A percentile compares a stretch with the other conserved stretches of the same genome.
Conservation (phyloP, 2,888 invertebrate genomes). For the Lampropteryx suffumata region DNA sequence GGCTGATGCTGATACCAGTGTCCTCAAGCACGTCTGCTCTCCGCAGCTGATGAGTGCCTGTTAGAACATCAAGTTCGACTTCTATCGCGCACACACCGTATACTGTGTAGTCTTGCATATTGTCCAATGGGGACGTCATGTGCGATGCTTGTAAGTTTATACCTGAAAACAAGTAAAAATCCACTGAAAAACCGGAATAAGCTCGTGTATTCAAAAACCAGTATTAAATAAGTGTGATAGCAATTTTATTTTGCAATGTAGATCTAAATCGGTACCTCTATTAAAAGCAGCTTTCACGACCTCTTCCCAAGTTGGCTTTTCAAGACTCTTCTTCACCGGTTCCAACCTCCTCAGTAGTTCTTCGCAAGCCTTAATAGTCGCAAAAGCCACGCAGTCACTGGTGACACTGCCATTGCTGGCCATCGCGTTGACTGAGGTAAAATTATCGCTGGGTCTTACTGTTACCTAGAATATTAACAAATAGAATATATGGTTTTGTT, state of each 20-base stretch:
- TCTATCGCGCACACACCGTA: conserved; percentile 85
- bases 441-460: conserved; percentile 85
- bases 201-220: no score
- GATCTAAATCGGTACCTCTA: conserved; percentile 47
- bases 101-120: conserved; percentile 72
- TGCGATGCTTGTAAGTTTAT: conserved; percentile 81
- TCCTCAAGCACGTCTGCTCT: conserved; percentile 87
- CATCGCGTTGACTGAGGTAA: conserved; percentile 86
- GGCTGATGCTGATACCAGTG: conserved; percentile 86
- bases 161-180: no score
- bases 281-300: conserved; percentile 73
- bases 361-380: conserved; percentile 79
- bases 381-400: conserved; percentile 86
- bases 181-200: no score
- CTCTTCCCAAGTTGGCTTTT: conserved; percentile 77
- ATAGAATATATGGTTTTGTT: no score
- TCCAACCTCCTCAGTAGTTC: conserved; percentile 71
- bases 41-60: conserved; percentile 83
- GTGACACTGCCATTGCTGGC: conserved; percentile 88
- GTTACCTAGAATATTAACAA: conserved; percentile 37
- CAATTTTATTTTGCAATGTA: no score
- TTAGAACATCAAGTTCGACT: conserved; percentile 87
- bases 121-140: conserved; percentile 63
- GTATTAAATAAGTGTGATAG: no score
- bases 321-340: conserved; percentile 59